phyloP scores from a whole-genome alignment of 2,113 vertebrate species.

The Zosterops borbonicus region DNA sequence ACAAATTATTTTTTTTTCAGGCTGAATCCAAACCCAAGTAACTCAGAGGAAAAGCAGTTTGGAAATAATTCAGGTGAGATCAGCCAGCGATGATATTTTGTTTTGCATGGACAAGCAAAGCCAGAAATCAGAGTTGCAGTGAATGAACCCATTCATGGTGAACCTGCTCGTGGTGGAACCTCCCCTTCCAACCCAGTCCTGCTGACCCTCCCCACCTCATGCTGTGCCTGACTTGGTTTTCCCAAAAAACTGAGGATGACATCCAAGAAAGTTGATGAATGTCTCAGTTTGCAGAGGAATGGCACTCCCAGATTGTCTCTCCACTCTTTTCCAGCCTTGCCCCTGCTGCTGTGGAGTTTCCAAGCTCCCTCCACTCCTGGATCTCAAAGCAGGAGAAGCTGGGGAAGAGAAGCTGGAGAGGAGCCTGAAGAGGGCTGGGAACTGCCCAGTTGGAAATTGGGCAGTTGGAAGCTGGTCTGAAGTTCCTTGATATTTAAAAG shows the following conservation, averaged over 20 bases:
- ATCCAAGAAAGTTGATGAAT: fast-evolving
- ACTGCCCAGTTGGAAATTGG: neutral
- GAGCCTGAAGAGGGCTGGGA: neutral
- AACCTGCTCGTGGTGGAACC: neutral
- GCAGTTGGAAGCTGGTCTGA: neutral
- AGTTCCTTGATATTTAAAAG: neutral
- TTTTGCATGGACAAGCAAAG: neutral
- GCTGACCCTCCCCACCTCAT: neutral
- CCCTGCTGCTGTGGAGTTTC: neutral
- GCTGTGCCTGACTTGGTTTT: neutral
- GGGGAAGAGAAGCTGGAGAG: neutral
- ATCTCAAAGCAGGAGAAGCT: neutral
- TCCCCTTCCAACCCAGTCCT: neutral
- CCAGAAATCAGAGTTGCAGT: neutral
- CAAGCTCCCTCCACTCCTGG: neutral
- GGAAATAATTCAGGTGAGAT: constrained; percentile 12
- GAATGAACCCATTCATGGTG: neutral
- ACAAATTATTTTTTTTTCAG: constrained; percentile 22
- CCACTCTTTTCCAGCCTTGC: neutral
- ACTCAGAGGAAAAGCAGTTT: constrained; percentile 30
- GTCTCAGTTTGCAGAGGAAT: neutral
- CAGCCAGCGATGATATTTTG: constrained; percentile 7
- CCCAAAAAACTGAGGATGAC: neutral
- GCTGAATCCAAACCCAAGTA: neutral
- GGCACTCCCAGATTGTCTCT: neutral